Evolutionary conservation across 1,140 invertebrate genomes (phyloP).

Genomic region (Drosophila subobscura): DNA sequence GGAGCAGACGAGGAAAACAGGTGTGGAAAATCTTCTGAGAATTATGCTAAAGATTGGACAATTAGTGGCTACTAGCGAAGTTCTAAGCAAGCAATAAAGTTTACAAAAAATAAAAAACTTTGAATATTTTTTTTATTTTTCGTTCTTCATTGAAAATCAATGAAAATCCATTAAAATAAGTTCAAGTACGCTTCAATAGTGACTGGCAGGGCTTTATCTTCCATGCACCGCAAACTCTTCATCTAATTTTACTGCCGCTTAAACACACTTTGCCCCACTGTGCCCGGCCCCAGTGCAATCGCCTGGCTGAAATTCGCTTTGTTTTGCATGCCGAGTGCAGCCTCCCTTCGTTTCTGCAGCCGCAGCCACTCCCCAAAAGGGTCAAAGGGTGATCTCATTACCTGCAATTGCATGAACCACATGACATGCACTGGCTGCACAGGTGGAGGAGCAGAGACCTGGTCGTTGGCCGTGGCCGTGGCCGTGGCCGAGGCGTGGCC

Average conservation of each 20-base stretch:
- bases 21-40: no score
- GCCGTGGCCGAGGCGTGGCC: constrained; percentile 16
- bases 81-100: no score
- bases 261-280: constrained; percentile 24
- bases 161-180: no score
- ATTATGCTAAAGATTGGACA: no score
- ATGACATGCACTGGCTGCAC: constrained; percentile 20
- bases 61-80: no score
- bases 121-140: no score
- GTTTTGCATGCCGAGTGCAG: constrained; percentile 21
- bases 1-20: constrained; percentile 1
- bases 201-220: no score
- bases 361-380: constrained; percentile 17
- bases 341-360: constrained; percentile 18
- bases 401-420: constrained; percentile 30
- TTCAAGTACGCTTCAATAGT: no score
- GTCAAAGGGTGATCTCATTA: constrained; percentile 54
- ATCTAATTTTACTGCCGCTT: no score
- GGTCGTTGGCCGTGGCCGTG: constrained; percentile 4
- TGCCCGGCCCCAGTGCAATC: constrained; percentile 13
- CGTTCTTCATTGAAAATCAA: no score
- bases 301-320: constrained; percentile 13
- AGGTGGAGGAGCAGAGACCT: constrained; percentile 3
- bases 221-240: no score
- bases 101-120: no score